A percentile compares a stretch with the other conserved stretches of the same genome.
Conservation (phyloP, 2,113 vertebrate genomes). For the Ibidorhyncha struthersii region DNA sequence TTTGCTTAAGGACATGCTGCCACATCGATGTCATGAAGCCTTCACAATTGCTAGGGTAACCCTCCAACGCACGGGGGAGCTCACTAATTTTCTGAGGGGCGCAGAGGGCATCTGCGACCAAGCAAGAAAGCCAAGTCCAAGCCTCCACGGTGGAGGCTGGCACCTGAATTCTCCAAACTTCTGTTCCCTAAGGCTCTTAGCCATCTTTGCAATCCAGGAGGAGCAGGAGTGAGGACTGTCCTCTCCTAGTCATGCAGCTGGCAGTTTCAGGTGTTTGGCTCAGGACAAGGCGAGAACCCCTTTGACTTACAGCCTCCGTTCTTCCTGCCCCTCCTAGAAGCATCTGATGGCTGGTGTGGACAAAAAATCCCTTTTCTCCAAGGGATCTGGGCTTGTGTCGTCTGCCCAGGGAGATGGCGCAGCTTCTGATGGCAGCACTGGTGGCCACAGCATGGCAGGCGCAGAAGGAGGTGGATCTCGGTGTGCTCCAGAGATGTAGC, state of each 20-base stretch:
- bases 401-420: neutral
- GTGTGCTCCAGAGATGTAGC: neutral
- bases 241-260: neutral
- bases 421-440: neutral
- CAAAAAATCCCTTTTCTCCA: neutral
- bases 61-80: fast-evolving
- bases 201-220: fast-evolving
- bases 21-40: fast-evolving
- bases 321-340: neutral
- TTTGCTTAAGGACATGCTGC: neutral
- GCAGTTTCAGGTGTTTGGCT: neutral
- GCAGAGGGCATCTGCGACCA: neutral
- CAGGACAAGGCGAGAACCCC: neutral
- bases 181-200: neutral
- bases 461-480: neutral
- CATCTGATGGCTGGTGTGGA: fast-evolving
- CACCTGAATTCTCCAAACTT: neutral
- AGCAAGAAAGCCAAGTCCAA: neutral
- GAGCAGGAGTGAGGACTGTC: neutral
- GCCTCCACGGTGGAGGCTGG: fast-evolving
- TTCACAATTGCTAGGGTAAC: fast-evolving
- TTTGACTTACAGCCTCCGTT: neutral
- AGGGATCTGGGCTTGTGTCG: neutral
- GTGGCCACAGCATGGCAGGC: neutral
- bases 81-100: neutral